A percentile compares a stretch with the other conserved stretches of the same genome.
phyloP scores from a whole-genome alignment of 2,113 vertebrate species.

The Oceanites oceanicus region DNA sequence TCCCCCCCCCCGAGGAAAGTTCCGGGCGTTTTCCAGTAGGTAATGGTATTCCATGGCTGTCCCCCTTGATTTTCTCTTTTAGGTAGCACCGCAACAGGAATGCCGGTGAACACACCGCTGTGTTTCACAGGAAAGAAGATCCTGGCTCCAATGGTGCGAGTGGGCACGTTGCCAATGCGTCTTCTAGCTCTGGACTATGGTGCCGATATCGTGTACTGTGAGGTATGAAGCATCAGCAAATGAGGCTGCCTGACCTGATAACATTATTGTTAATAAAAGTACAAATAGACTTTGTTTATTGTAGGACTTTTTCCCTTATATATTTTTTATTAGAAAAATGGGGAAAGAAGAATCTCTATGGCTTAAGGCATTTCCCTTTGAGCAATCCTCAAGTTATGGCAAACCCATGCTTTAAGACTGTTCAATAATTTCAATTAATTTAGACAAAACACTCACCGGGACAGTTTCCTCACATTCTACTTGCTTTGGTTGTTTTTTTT shows the following conservation, averaged over 20 bases:
- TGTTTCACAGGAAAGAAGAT: conserved; percentile 83
- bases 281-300: neutral
- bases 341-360: neutral
- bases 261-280: neutral
- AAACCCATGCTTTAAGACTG: neutral
- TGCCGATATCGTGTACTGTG: conserved; percentile 94
- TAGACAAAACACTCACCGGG: neutral
- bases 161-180: conserved; percentile 93
- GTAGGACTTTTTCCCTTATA: neutral
- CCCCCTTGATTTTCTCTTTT: neutral
- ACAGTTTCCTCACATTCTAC: neutral
- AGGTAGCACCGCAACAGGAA: conserved; percentile 7
- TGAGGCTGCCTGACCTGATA: neutral
- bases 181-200: conserved; percentile 94
- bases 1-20: accelerated
- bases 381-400: neutral
- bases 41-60: accelerated
- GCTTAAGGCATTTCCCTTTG: neutral
- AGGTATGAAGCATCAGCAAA: conserved; percentile 76
- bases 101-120: conserved; percentile 73
- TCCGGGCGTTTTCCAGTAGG: accelerated
- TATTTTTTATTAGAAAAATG: neutral
- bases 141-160: conserved; percentile 94
- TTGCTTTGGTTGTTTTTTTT: too few relatives aligned
- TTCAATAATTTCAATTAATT: neutral